These are phyloP conservation scores for Pygoscelis adeliae DNA, from an alignment of 2,113 vertebrate genomes.

Conservation along the genomic window DNA sequence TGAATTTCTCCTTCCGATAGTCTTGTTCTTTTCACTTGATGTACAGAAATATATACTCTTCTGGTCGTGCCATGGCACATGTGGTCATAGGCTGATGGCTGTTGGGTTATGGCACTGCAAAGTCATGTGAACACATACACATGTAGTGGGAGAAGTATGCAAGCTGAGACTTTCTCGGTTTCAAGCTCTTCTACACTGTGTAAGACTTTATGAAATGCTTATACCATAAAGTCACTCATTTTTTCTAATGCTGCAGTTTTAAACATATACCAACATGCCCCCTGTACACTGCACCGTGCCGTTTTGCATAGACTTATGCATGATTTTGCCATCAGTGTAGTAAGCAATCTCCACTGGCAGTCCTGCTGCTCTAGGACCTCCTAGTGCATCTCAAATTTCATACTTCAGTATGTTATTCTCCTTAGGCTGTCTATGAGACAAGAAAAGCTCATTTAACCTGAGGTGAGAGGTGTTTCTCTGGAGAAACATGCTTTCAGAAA, in stretches of 20 bases:
- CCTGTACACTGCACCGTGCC: not conserved
- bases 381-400: not conserved
- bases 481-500: not conserved
- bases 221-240: not conserved
- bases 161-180: not conserved
- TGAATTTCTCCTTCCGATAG: not conserved
- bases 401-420: not conserved
- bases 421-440: not conserved
- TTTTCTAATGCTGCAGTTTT: slow-evolving; percentile 1
- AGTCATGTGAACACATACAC: not conserved
- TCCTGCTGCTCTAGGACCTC: not conserved
- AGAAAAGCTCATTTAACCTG: not conserved
- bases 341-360: not conserved
- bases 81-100: not conserved
- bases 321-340: not conserved
- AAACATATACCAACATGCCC: not conserved
- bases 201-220: not conserved
- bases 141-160: not conserved
- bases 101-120: not conserved
- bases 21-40: not conserved
- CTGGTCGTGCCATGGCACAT: not conserved
- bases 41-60: not conserved
- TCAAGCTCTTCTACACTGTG: not conserved
- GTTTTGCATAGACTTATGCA: not conserved
- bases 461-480: not conserved